A percentile compares a stretch with the other conserved stretches of the same genome.
phyloP scores from a whole-genome alignment of 2,888 invertebrate genomes.

The Sturmia bella region DNA sequence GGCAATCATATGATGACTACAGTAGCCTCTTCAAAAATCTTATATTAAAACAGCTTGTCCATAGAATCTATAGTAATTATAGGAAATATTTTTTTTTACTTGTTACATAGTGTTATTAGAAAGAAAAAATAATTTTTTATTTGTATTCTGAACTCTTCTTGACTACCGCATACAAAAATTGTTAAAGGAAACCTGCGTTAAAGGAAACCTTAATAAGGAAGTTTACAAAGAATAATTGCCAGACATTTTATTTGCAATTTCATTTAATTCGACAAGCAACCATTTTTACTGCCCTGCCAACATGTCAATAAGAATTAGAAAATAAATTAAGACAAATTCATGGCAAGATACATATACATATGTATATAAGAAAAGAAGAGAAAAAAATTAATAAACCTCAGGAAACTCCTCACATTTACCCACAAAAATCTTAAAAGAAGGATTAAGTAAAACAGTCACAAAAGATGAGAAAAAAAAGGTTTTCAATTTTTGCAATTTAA shows the following conservation, averaged over 20 bases:
- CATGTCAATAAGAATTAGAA: conserved; percentile 47
- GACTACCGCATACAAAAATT: conserved; percentile 7
- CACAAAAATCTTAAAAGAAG: conserved; percentile 10
- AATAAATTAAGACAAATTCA: conserved; percentile 7
- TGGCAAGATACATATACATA: conserved; percentile 10
- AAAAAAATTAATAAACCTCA: neutral
- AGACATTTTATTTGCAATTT: conserved; percentile 56
- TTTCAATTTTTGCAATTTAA: conserved; percentile 30
- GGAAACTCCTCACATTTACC: conserved; percentile 24
- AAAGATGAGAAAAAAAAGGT: conserved; percentile 7
- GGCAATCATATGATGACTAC: too few species aligned
- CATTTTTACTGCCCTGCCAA: conserved; percentile 23
- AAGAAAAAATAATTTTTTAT: too few species aligned
- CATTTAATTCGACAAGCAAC: conserved; percentile 24
- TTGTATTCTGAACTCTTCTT: neutral
- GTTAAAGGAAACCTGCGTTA: conserved; percentile 16
- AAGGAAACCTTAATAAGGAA: conserved; percentile 48
- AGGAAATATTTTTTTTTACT: too few species aligned
- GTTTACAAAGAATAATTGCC: conserved; percentile 52
- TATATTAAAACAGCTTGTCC: too few species aligned
- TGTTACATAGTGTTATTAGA: too few species aligned
- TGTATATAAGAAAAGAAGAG: neutral
- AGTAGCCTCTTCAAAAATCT: too few species aligned
- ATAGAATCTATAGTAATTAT: too few species aligned
- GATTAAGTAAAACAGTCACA: conserved; percentile 1